Conservation (phyloP, 2,888 invertebrate species). For the Drosophila villosipedis region DNA sequence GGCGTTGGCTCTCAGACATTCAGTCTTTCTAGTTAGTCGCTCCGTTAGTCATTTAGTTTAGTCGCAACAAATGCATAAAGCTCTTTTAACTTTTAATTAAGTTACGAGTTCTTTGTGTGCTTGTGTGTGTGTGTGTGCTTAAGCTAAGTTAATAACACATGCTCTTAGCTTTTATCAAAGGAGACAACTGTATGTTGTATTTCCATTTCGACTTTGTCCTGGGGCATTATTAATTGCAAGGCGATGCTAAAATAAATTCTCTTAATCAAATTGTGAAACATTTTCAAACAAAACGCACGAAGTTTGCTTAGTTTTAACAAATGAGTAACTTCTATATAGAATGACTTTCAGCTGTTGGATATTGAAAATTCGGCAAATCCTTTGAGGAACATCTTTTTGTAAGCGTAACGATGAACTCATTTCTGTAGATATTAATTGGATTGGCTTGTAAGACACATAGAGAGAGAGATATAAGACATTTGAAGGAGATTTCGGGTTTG, state of each 20-base stretch:
- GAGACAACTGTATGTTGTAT: neutral
- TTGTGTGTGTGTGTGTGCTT: slow-evolving; percentile 1
- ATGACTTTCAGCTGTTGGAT: neutral
- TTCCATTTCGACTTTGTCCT: neutral
- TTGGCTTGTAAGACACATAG: neutral
- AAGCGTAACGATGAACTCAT: no score
- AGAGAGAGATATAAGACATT: no score
- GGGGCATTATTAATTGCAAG: slow-evolving; percentile 8
- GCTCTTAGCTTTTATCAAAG: slow-evolving; percentile 24
- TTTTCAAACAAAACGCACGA: neutral
- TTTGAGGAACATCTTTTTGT: no score
- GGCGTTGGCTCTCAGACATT: slow-evolving; percentile 40
- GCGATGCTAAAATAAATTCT: neutral
- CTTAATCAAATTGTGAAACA: neutral
- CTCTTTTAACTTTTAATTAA: slow-evolving; percentile 64
- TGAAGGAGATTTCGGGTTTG: neutral
- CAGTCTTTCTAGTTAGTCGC: slow-evolving; percentile 12
- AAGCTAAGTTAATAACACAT: slow-evolving; percentile 34
- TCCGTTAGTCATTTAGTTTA: slow-evolving; percentile 15
- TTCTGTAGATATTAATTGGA: no score
- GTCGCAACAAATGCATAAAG: slow-evolving; percentile 10
- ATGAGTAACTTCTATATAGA: no score
- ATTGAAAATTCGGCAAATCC: no score
- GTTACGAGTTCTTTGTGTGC: slow-evolving; percentile 16
- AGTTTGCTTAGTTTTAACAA: neutral